Percentiles rank a stretch among this genome's conserved stretches.
phyloP scores from a whole-genome alignment of 92 coral and sea anemone genomes.

The Parazoanthus darwini region DNA sequence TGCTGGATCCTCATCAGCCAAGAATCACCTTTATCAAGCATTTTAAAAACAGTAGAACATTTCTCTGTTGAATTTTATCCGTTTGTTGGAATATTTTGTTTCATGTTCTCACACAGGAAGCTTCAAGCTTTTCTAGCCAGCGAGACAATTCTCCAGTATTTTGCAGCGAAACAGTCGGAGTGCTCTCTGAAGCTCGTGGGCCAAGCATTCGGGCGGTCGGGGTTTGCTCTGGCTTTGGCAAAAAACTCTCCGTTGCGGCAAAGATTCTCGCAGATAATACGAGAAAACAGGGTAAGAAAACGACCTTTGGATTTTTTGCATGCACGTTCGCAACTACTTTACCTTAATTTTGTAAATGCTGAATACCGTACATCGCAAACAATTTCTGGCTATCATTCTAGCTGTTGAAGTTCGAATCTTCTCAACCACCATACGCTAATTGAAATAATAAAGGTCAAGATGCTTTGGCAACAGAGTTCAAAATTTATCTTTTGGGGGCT shows the following conservation, averaged over 20 bases:
- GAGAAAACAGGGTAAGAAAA: conserved; percentile 3
- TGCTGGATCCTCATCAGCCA: too few relatives aligned
- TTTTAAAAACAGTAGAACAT: too few relatives aligned
- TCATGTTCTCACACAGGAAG: neutral
- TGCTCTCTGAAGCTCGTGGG: conserved; percentile 4
- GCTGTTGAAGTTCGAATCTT: too few relatives aligned
- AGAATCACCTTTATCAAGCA: too few relatives aligned
- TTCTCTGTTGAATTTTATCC: too few relatives aligned
- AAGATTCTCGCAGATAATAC: conserved; percentile 1
- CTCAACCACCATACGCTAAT: too few relatives aligned
- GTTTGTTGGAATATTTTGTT: too few relatives aligned
- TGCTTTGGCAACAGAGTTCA: too few relatives aligned
- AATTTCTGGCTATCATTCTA: too few relatives aligned
- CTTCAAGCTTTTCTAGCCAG: conserved; percentile 11
- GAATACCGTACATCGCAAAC: too few relatives aligned
- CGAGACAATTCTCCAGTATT: conserved; percentile 4
- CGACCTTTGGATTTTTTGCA: neutral
- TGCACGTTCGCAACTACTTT: neutral
- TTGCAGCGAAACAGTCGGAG: neutral
- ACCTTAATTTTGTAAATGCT: neutral
- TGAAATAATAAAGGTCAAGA: too few relatives aligned
- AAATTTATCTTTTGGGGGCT: too few relatives aligned
- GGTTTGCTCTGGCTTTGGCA: conserved; percentile 2
- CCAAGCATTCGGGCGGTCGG: neutral
- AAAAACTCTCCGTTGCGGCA: neutral